Conservation (phyloP, 2,888 invertebrate species). For the Dasysyrphus tricinctus region DNA sequence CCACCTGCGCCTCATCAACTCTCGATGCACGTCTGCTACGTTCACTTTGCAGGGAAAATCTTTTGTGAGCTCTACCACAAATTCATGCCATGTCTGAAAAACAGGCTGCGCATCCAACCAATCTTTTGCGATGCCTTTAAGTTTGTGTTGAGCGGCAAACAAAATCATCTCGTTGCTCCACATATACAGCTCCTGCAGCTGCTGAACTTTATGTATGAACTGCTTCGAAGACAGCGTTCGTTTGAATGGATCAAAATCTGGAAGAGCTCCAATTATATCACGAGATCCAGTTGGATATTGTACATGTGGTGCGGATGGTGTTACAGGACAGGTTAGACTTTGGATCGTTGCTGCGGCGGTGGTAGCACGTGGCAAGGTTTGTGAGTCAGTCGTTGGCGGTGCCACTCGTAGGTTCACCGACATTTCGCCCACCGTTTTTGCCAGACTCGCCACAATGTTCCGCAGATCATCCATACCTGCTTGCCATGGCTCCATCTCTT, state of each 20-base stretch:
- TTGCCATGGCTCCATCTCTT: slow-evolving; percentile 10
- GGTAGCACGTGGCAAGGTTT: not conserved
- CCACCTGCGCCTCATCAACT: slow-evolving; percentile 43
- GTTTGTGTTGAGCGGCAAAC: slow-evolving; percentile 24
- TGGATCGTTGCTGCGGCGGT: not conserved
- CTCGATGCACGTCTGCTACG: slow-evolving; percentile 51
- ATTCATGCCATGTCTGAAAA: slow-evolving; percentile 31
- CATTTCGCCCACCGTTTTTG: slow-evolving; percentile 31
- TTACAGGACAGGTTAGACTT: not conserved
- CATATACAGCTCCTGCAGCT: slow-evolving; percentile 13
- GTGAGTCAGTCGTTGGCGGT: not conserved
- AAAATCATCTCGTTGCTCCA: slow-evolving; percentile 64
- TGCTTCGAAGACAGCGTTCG: not conserved
- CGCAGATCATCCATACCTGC: slow-evolving; percentile 20
- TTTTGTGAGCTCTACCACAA: not conserved
- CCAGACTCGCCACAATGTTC: slow-evolving; percentile 24
- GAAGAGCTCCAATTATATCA: slow-evolving; percentile 17
- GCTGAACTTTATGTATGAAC: slow-evolving; percentile 17
- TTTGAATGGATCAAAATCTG: slow-evolving; percentile 20
- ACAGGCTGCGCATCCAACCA: slow-evolving; percentile 8
- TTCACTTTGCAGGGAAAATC: slow-evolving; percentile 55
- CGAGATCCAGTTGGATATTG: slow-evolving; percentile 21
- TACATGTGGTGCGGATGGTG: not conserved
- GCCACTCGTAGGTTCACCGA: not conserved
- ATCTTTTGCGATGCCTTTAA: slow-evolving; percentile 13